These are phyloP conservation scores for Phaonia tiefii DNA, from an alignment of 2,888 invertebrate genomes.

Conservation along the genomic window DNA sequence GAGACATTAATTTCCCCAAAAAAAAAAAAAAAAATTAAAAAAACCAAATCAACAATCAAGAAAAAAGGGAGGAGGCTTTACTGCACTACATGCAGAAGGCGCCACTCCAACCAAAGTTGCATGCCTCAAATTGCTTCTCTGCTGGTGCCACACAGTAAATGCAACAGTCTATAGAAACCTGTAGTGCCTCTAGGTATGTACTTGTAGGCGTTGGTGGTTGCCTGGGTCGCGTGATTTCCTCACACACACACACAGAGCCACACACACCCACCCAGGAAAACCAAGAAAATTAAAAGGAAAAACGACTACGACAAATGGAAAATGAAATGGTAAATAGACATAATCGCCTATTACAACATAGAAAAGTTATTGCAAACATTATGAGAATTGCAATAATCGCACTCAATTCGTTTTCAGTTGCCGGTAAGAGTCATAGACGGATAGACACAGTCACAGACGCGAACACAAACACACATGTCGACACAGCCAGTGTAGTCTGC, in stretches of 20 bases:
- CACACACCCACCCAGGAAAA: conserved; percentile 47
- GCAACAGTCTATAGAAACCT: conserved; percentile 31
- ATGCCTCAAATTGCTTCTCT: conserved; percentile 42
- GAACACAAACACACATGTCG: too few species aligned
- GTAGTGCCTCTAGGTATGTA: background rate
- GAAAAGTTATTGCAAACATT: background rate
- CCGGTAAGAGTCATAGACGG: conserved; percentile 1
- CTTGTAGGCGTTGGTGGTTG: conserved; percentile 35
- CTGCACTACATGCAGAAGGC: conserved; percentile 25
- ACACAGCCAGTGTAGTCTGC: too few species aligned
- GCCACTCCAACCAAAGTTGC: conserved; percentile 39
- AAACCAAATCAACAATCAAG: background rate
- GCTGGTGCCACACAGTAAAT: conserved; percentile 35
- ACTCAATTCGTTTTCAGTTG: conserved; percentile 5
- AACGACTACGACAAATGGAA: conserved; percentile 7
- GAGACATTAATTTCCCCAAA: conserved; percentile 63
- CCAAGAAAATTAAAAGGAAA: conserved; percentile 52
- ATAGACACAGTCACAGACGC: background rate
- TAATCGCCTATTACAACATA: conserved; percentile 35
- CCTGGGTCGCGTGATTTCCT: conserved; percentile 61
- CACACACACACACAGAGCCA: background rate
- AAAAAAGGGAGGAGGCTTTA: conserved; percentile 45
- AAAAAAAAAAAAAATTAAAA: conserved; percentile 27
- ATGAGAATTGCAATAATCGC: conserved; percentile 2
- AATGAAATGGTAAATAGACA: background rate